phyloP scores from a whole-genome alignment of 2,113 vertebrate genomes.

The Pedetes capensis region DNA sequence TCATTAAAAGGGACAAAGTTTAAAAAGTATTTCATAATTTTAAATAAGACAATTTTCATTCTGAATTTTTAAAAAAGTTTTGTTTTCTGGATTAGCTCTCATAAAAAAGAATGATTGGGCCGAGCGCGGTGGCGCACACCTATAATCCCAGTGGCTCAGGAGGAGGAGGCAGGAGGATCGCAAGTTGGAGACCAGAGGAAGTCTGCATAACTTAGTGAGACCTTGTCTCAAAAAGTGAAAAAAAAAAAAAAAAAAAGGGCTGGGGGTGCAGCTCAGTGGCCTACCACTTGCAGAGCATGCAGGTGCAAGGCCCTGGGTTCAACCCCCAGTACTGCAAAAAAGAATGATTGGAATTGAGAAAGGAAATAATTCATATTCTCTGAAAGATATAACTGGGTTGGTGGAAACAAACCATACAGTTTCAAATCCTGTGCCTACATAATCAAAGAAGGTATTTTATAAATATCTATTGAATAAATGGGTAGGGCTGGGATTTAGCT shows the following conservation, averaged over 20 bases:
- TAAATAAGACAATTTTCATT: slow-evolving; percentile 35
- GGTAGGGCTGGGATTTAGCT: no score
- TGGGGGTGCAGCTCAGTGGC: no score
- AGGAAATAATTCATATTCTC: slow-evolving; percentile 58
- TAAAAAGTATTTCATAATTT: not conserved
- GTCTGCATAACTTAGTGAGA: no score
- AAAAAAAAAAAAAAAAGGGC: no score
- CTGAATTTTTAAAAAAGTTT: not conserved
- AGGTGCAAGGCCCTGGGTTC: no score
- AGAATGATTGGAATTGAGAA: slow-evolving; percentile 45
- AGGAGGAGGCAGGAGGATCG: no score
- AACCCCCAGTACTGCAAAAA: no score
- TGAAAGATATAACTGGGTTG: slow-evolving; percentile 7
- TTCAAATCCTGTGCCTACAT: not conserved
- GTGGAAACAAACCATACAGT: not conserved
- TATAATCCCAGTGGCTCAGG: no score
- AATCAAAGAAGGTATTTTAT: slow-evolving; percentile 20
- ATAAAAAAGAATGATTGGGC: slow-evolving; percentile 28
- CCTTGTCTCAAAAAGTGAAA: no score
- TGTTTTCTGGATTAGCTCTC: slow-evolving; percentile 16
- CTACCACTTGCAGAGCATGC: no score
- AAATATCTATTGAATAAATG: not conserved
- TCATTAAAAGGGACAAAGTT: not conserved
- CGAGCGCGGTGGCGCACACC: no score
- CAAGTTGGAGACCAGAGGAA: no score